Base-by-base conservation (phyloP, 2,888 invertebrate species). In the Gryllus longicercus region DNA sequence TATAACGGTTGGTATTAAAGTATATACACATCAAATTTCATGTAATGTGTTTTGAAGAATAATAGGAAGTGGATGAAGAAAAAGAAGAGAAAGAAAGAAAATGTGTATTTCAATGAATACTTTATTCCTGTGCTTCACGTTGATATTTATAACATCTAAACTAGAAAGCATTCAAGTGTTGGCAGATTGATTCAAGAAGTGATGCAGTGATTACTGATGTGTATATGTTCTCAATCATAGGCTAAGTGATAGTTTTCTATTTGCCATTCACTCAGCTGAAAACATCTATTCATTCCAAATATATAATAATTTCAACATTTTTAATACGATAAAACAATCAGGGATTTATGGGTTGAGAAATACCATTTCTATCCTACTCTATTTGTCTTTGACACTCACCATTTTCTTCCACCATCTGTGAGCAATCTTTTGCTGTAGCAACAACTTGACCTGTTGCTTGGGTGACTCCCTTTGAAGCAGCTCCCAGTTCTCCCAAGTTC, bases 381-480 rank as follows among this genome's bases (percentile, higher is more conserved):
- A 38, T 38, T 23, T 51, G 63, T 82, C 38, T 38, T 8, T 8
- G 38, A 8, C 5, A 38, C 82, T 85, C 85, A 94, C 94, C 93
- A 84, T 91, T 91, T 85, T 97, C 96, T 85, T 96, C 94, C 75
- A 96, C 91, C 82, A 95, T 91, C 85, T 96, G 93, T 83, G 94
- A 91, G 84, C 96, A 97, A 84, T 94, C 93, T 86, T 98, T 95
- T 11, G 97, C 96, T 2, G 96, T 96, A 10, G 98, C 99, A 23
- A 99, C 96, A 21, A 99, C 95, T 80, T 92, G 92, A 50, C 95
- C 98, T 0, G 98, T 97, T 77, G 97, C 96, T 84, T 93, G 92
- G 78, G 97, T 96, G 0, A 99, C 99, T 82, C 91, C 91, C 82
- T 94, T 93, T 16, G 97, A 97, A 1, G 98, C 98, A 82, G 90